These are phyloP conservation scores for Willowsia nigromaculata DNA, from an alignment of 2,888 invertebrate species.

Conservation along the genomic window DNA sequence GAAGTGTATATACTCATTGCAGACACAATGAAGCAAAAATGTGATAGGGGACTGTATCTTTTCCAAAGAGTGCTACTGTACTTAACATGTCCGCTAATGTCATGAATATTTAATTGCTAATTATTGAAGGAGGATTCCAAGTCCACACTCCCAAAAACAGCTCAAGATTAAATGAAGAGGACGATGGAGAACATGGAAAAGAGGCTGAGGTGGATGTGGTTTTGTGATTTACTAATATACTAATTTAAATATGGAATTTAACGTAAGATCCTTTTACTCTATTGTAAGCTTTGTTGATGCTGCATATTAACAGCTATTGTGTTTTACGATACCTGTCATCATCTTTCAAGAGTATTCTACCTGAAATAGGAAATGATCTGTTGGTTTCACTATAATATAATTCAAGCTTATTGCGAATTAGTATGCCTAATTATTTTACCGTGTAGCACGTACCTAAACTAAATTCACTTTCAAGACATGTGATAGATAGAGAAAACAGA, in stretches of 20 bases:
- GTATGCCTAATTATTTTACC: background rate
- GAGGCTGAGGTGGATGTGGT: background rate
- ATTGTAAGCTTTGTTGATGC: background rate
- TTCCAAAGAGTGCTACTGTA: constrained; percentile 48
- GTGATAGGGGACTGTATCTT: background rate
- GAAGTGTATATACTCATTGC: background rate
- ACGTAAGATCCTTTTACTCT: constrained; percentile 31
- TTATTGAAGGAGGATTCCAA: constrained; percentile 49
- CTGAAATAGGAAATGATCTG: constrained; percentile 30
- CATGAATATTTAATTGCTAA: constrained; percentile 68
- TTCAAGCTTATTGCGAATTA: background rate
- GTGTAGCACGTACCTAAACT: background rate
- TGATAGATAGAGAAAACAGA: background rate
- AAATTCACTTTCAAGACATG: background rate
- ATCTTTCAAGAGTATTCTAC: constrained; percentile 32
- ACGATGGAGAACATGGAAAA: background rate
- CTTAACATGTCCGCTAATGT: constrained; percentile 49
- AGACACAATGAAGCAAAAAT: background rate
- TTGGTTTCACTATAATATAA: constrained; percentile 3
- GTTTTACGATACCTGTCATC: background rate
- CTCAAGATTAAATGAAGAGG: too few species aligned
- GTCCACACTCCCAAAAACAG: constrained; percentile 38
- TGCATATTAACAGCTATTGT: background rate
- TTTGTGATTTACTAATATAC: constrained; percentile 59
- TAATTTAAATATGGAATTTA: constrained; percentile 50